Evolutionary conservation across 2,113 vertebrate genomes (phyloP), one percentile per base, ranked within the genome.

Genomic region (Scytalopus superciliaris): DNA sequence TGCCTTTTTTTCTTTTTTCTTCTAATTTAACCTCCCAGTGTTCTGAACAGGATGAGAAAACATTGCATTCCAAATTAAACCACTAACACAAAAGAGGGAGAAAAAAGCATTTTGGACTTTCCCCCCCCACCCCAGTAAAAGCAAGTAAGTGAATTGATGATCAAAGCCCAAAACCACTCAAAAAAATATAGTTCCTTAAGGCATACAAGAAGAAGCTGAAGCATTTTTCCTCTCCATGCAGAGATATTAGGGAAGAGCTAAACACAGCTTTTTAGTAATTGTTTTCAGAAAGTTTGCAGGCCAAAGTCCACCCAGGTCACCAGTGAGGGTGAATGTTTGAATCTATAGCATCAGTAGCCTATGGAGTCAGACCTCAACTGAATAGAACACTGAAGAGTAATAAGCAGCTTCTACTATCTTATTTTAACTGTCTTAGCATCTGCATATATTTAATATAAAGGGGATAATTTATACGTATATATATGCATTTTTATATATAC

Each of bases 31-130:
- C 56, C 78, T 93, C 70, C 83, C 81, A 87, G 78, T 89, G 80
- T 79, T 96, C 92, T 85, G 83, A 75, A 55, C 47, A 79, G 80
- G 76, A 68, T 95, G 90, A 96, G 49, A 94, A 97, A 97, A 93
- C 49, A 64, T 67, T 76, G 28, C 70, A 91, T 93, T 94, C 49
- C 79, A 84, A 93, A 97, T 77, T 31, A 87, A 94, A 88, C 56
- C 57, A 74, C 62, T 45, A 33, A 95, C 55, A 68, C 57, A 87
- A 88, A 93, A 90, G 31, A 16, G 23, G 14, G 66, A 57, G 31
- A 66, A 90, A 80, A 92, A 67, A 45, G 2, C 39, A 83, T 42
- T 89, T 53, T 4, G 9, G 49, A 39, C 24, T 14, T 63, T 28
- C 4, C 22, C 14, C 0, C 3, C 2, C 5, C 12, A 12, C 7